A percentile compares a stretch with the other conserved stretches of the same genome.
Conservation (phyloP, 2,797 vertebrate genomes). For the Falco columbarius region DNA sequence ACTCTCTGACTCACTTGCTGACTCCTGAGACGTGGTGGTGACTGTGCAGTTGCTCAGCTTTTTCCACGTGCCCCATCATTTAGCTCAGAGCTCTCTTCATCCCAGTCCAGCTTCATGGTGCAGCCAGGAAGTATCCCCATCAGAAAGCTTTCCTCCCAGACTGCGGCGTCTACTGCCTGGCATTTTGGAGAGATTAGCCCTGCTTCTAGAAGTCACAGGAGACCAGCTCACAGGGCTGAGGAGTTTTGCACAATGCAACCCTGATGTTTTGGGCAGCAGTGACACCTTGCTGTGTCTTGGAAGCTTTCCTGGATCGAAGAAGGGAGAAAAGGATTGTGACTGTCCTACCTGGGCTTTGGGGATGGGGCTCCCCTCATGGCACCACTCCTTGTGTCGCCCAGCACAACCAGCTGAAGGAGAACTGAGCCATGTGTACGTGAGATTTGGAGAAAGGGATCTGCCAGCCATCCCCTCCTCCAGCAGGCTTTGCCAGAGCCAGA, state of each 20-base stretch:
- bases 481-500: neutral
- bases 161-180: neutral
- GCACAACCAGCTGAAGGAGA: neutral
- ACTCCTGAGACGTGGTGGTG: neutral
- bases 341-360: neutral
- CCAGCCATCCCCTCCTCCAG: neutral
- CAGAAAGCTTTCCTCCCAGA: neutral
- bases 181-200: neutral
- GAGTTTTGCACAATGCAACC: neutral
- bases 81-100: neutral
- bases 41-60: neutral
- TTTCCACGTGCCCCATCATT: neutral
- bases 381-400: neutral
- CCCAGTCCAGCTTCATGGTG: neutral
- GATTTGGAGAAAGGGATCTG: neutral
- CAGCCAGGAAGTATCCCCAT: neutral
- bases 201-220: neutral
- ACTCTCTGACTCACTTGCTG: slow-evolving; percentile 17
- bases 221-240: neutral
- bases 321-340: accelerated
- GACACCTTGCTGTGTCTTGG: neutral
- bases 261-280: neutral
- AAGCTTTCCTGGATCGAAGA: neutral
- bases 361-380: neutral
- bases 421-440: neutral